Percentiles rank a stretch among this genome's conserved stretches.
These are phyloP conservation scores for Isichthys henryi DNA, from an alignment of 2,113 vertebrate genomes.

Conservation along the genomic window DNA sequence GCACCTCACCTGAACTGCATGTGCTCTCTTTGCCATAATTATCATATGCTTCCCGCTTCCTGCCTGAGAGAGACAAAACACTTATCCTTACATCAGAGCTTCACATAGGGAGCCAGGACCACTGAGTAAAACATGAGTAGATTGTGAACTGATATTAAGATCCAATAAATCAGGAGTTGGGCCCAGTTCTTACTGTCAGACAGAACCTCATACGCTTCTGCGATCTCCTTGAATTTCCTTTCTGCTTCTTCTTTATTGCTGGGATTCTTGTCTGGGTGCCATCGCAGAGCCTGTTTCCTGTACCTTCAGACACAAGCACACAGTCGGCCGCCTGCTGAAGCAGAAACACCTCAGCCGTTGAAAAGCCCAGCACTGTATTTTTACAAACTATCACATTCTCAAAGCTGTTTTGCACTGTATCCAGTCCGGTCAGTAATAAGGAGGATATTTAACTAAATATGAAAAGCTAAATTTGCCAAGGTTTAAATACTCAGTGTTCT, in stretches of 20 bases:
- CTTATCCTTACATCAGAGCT: not conserved
- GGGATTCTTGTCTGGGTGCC: slow-evolving; percentile 97
- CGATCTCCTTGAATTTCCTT: slow-evolving; percentile 89
- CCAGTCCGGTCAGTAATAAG: not conserved
- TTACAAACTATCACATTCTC: not conserved
- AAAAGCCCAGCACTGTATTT: not conserved
- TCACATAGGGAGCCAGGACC: not conserved
- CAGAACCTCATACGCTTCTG: slow-evolving; percentile 92
- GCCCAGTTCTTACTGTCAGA: slow-evolving; percentile 80
- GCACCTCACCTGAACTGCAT: slow-evolving; percentile 48
- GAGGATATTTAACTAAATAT: not conserved
- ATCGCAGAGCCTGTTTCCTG: slow-evolving; percentile 82
- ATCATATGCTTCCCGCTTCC: slow-evolving; percentile 72
- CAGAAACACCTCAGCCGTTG: not conserved
- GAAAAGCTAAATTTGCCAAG: not conserved
- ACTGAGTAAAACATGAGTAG: no score
- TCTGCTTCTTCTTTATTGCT: slow-evolving; percentile 93
- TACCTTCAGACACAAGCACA: slow-evolving; percentile 62
- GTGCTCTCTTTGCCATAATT: slow-evolving; percentile 74
- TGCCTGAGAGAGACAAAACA: slow-evolving; percentile 34
- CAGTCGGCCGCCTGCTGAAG: not conserved
- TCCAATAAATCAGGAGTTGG: not conserved
- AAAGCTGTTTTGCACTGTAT: not conserved
- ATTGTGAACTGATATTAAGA: not conserved
- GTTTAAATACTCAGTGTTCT: not conserved